phyloP scores from a whole-genome alignment of 37 sponge, comb jelly and placozoan species.

The Oopsacas minuta region DNA sequence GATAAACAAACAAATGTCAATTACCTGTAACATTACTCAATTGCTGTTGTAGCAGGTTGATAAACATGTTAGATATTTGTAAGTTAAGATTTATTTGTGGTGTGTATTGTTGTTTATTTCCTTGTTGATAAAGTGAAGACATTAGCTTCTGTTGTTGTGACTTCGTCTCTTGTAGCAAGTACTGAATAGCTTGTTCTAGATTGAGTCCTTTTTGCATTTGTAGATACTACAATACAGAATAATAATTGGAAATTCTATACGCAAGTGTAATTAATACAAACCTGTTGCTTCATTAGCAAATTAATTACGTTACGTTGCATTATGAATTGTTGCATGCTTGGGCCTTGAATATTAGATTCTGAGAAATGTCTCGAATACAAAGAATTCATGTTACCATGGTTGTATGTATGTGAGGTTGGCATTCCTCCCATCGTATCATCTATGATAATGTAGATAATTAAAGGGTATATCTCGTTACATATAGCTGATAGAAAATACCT shows the following conservation, averaged over 20 bases:
- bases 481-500: too few species aligned
- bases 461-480: too few species aligned
- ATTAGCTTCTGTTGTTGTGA: neutral
- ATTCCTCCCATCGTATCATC: neutral
- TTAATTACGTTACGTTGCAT: neutral
- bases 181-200: conserved; percentile 12
- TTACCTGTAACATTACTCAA: neutral
- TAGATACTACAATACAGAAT: neutral
- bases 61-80: neutral
- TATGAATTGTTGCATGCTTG: neutral
- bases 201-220: neutral
- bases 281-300: neutral
- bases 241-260: neutral
- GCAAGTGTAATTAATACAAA: too few species aligned
- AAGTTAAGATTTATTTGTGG: neutral
- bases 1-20: neutral
- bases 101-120: neutral
- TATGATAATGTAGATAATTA: neutral
- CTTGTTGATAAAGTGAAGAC: neutral
- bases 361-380: neutral
- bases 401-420: neutral
- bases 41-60: neutral
- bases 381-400: neutral
- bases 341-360: neutral
- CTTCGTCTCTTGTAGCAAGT: neutral